Evolutionary conservation across 1,140 invertebrate genomes (phyloP), one percentile per base, ranked within the genome.

Genomic region (Hestina assimilis): DNA sequence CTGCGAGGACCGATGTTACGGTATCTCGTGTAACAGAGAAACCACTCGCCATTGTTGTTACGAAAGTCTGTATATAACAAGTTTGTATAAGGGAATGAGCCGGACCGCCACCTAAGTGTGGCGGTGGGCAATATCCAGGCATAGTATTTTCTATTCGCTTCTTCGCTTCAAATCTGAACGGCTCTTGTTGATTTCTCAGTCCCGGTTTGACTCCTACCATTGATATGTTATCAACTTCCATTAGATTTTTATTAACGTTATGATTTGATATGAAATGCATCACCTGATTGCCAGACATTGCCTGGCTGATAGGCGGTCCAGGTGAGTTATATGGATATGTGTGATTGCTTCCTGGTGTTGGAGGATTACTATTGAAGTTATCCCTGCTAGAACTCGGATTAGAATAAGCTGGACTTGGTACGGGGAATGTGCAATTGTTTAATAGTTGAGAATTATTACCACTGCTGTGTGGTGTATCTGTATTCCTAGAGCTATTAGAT

Each of bases 11-110:
- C 11, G 94, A 95, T 0, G 94, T 95, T 23, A 95, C 93, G 0
- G 94, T 95, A 63, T 95, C 94, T 61, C 93, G 92, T 40, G 93
- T 93, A 6, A 93, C 80, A 0, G 93, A 93, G 63, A 93, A 92
- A 17, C 93, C 93, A 74, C 93, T 94, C 0, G 93, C 93, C 93
- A 94, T 94, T 2, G 94, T 94, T 0, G 93, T 94, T 40, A 93
- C 73, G 69, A 91, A 83, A 0, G 79, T 83, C 31, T 87, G 84
- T 4, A 87, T 74, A 26, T 87, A 87, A 48, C 79, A 79, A 1
- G 84, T 59, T 57, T 84, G 83, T 55, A 85, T 80, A 4, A 85
- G 60, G 43, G 84, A 66, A 81, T 86, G 66, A 50, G 86, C 59
- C 28, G 83, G 72, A 35, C 79, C 60, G 23, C 72, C 79, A 9